Base-by-base conservation (phyloP, 2,797 vertebrate genomes). In the Mormyrops boulengeri region DNA sequence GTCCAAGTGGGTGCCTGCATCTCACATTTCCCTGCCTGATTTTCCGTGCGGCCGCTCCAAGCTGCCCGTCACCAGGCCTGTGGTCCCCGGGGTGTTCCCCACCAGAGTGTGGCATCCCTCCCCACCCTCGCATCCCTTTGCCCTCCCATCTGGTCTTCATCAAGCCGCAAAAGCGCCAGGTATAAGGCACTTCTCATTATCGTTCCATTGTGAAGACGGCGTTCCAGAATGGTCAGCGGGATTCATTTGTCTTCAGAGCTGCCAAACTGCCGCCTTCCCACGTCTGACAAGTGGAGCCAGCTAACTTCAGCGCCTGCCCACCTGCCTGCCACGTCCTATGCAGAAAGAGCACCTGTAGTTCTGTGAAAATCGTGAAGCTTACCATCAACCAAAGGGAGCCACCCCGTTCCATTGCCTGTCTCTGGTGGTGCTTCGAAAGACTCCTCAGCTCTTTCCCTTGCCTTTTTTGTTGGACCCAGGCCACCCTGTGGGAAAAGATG, bases 401-500 rank as follows among this genome's bases (percentile, higher is more conserved):
- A 44, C 26, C 30, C 19, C 3, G 12, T 60, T 8, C 26, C 50
- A 38, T 14, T n/a, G 26, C 86, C 53, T 34, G 38, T 66, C 87
- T 44, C 26, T 34, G 9, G 1, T 3, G 50, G 50, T 14, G 14
- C 50, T 55, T 57, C 0, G 17, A 26, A 57, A 87, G 26, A 30
- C 49, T 38, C 34, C 38, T 12, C 30, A 1, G 3, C 69, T 50
- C 30, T 57, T 44, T 84, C 73, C 12, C 38, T 41, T 80, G 66
- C 6, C 80, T 38, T 77, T 85, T 60, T 62, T 3, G 3, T 86
- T 50, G 55, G 12, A 89, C 9, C 4, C 4, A 85, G 22, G 55
- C 50, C 55, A 47, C 60, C 85, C 30, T 89, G 60, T 89, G 60
- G 89, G 89, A 89, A 87, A 34, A 52, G 47, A 44, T 12, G 66